These are phyloP conservation scores for Sparus aurata DNA, from an alignment of 2,797 vertebrate genomes.

Conservation along the genomic window DNA sequence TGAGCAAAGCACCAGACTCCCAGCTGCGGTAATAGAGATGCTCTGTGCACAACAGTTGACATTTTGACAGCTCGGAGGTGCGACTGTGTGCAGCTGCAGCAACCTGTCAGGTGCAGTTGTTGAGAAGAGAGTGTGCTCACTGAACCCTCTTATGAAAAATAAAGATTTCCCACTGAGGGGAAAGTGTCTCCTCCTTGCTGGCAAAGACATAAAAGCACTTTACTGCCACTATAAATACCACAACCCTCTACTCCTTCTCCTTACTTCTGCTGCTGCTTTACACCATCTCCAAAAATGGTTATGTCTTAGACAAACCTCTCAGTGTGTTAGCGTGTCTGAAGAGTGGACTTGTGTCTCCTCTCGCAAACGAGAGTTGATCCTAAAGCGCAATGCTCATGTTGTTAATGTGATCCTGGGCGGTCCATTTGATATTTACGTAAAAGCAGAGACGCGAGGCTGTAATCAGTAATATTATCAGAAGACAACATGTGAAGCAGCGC, in stretches of 20 bases:
- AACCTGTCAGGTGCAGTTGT: conserved; percentile 69
- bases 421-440: conserved; percentile 41
- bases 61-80: conserved; percentile 66
- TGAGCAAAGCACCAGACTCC: conserved; percentile 58
- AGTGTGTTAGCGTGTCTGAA: conserved; percentile 3
- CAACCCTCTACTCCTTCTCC: conserved; percentile 28
- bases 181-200: conserved; percentile 59
- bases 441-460: conserved; percentile 42
- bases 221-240: conserved; percentile 69
- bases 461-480: conserved; percentile 52
- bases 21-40: conserved; percentile 63
- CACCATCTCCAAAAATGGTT: conserved; percentile 22
- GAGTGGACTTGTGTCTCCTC: conserved; percentile 10
- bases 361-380: not conserved
- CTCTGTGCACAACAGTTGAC: conserved; percentile 48
- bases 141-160: conserved; percentile 68
- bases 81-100: conserved; percentile 62
- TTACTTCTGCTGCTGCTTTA: conserved; percentile 28
- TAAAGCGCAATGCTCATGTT: conserved; percentile 34
- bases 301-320: conserved; percentile 18
- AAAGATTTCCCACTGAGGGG: conserved; percentile 67
- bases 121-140: conserved; percentile 68
- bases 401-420: conserved; percentile 25
- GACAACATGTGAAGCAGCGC: conserved; percentile 35
- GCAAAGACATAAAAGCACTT: conserved; percentile 68